These are phyloP conservation scores for Crotalus horridus DNA, from an alignment of 2,113 vertebrate genomes.

Conservation along the genomic window DNA sequence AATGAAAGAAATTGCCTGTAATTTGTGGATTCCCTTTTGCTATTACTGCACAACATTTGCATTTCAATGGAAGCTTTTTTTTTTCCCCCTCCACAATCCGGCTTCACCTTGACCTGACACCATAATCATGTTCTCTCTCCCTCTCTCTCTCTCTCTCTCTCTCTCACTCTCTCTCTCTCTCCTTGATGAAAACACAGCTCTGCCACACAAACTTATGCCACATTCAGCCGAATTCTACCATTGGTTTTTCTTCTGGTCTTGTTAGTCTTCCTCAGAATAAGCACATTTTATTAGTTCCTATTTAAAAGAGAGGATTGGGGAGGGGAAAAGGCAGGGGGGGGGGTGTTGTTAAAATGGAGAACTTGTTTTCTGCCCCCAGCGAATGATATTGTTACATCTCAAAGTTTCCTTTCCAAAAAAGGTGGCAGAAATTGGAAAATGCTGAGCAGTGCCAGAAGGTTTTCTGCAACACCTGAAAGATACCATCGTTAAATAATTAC, in stretches of 20 bases:
- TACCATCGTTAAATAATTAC: background rate
- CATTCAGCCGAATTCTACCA: conserved; percentile 52
- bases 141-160: conserved; percentile 28
- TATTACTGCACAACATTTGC: conserved; percentile 64
- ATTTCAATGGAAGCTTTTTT: conserved; percentile 60
- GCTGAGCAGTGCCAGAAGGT: background rate
- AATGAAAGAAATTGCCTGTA: conserved; percentile 70
- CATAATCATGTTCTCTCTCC: conserved; percentile 57
- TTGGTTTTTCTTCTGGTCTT: background rate
- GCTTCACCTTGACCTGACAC: conserved; percentile 65
- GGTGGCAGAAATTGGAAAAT: background rate
- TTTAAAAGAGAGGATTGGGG: conserved; percentile 18
- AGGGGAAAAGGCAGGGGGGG: background rate
- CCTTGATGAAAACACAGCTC: conserved; percentile 68
- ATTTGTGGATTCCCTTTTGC: conserved; percentile 65
- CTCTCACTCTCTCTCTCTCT: conserved; percentile 22
- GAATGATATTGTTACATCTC: conserved; percentile 35
- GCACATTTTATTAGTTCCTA: conserved; percentile 9
- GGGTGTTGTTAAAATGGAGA: conserved; percentile 31
- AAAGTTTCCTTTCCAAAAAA: conserved; percentile 37
- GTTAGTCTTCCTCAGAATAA: background rate
- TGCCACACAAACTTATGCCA: conserved; percentile 62
- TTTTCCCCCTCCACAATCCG: conserved; percentile 53
- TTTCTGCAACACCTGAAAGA: conserved; percentile 34
- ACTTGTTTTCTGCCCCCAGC: background rate